Percentiles rank a stretch among this genome's conserved stretches.
Evolutionary conservation across 2,888 invertebrate genomes (phyloP).

Genomic region (Ophion slaviceki): DNA sequence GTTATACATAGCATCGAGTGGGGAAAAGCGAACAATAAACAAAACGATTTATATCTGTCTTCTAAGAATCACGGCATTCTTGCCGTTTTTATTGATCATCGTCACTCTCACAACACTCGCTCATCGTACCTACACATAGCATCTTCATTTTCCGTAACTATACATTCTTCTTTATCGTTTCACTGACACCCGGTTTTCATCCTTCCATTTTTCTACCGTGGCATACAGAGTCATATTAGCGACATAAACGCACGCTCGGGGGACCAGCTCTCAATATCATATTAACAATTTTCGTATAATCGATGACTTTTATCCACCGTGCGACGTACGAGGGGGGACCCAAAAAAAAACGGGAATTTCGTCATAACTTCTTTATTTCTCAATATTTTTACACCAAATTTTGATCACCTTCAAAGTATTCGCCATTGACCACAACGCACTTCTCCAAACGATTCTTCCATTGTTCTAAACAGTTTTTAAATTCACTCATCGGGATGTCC

Average conservation of each 20-base stretch:
- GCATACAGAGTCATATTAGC: conserved; percentile 39
- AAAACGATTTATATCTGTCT: not conserved
- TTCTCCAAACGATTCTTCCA: too few relatives aligned
- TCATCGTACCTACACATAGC: conserved; percentile 12
- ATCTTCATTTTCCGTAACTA: conserved; percentile 39
- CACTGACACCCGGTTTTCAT: not conserved
- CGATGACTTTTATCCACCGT: conserved; percentile 75
- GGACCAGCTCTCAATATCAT: too few relatives aligned
- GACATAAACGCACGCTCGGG: conserved; percentile 9
- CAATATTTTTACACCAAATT: too few relatives aligned
- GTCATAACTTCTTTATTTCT: too few relatives aligned
- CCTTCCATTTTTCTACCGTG: not conserved
- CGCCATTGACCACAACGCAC: too few relatives aligned
- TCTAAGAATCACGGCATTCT: conserved; percentile 60
- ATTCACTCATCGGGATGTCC: too few relatives aligned
- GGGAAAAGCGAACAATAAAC: not conserved
- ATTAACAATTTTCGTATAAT: not conserved
- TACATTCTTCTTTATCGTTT: conserved; percentile 8
- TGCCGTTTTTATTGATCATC: conserved; percentile 58
- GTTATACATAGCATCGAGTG: too few relatives aligned
- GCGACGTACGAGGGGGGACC: too few relatives aligned
- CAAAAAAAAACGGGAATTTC: too few relatives aligned
- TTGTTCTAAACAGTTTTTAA: too few relatives aligned
- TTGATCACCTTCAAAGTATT: too few relatives aligned
- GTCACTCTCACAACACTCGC: conserved; percentile 31